phyloP scores from a whole-genome alignment of 2,797 vertebrate species.

The Lates japonicus region DNA sequence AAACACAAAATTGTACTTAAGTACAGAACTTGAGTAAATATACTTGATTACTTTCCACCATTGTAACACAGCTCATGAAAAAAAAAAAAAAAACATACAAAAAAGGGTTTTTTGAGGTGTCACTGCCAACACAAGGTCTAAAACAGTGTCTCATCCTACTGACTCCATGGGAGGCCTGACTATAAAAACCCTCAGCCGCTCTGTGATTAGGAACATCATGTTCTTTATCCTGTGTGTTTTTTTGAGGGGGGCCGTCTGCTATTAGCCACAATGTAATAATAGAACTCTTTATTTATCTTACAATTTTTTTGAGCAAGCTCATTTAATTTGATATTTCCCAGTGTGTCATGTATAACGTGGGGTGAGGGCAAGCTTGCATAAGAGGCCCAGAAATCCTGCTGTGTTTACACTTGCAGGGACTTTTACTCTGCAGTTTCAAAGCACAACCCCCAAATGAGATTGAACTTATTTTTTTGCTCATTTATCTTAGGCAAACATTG shows the following conservation, averaged over 20 bases:
- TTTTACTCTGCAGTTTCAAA: slow-evolving; percentile 55
- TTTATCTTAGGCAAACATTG: slow-evolving; percentile 67
- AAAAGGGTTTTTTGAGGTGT: not conserved
- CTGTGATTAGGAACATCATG: slow-evolving; percentile 69
- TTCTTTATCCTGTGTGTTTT: slow-evolving; percentile 55
- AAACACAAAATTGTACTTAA: not conserved
- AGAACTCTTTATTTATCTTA: slow-evolving; percentile 68
- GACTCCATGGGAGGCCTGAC: slow-evolving; percentile 42
- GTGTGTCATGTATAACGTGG: slow-evolving; percentile 51
- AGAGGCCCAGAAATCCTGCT: slow-evolving; percentile 57
- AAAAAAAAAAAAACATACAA: not conserved
- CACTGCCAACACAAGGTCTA: slow-evolving; percentile 6
- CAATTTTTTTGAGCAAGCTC: slow-evolving; percentile 46
- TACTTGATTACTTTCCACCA: not conserved
- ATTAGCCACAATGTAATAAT: slow-evolving; percentile 72
- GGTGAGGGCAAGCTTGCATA: slow-evolving; percentile 50
- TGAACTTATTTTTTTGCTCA: slow-evolving; percentile 58
- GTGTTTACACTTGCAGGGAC: slow-evolving; percentile 59
- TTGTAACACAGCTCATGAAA: not conserved
- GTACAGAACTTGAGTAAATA: not conserved
- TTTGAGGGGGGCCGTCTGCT: not conserved
- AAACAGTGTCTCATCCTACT: slow-evolving; percentile 14
- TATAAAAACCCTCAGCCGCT: slow-evolving; percentile 39
- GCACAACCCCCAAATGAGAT: slow-evolving; percentile 43
- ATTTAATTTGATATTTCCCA: slow-evolving; percentile 80